Conservation (phyloP, 2,113 vertebrate genomes). For the Bucco capensis region DNA sequence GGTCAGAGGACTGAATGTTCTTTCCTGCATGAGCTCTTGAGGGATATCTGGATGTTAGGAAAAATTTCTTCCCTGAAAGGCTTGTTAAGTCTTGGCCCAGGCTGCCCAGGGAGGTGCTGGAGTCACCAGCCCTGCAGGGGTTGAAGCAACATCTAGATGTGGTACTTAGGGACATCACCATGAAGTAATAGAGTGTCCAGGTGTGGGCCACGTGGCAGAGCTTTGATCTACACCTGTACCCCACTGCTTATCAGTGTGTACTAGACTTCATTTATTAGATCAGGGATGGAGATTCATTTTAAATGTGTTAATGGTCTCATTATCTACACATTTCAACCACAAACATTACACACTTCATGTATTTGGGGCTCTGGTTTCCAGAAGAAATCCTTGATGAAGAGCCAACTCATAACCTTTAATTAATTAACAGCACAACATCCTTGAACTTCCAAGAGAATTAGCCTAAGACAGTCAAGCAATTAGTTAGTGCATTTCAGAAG, state of each 20-base stretch:
- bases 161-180: too few species aligned
- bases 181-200: background rate
- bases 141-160: too few species aligned
- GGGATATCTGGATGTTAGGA: too few species aligned
- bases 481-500: conserved; percentile 68
- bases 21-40: background rate
- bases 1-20: background rate
- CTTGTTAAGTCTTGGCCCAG: too few species aligned
- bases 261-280: background rate
- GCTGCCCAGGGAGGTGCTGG: too few species aligned
- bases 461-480: conserved; percentile 66
- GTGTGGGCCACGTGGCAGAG: background rate
- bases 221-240: background rate
- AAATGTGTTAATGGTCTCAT: background rate
- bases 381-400: conserved; percentile 67
- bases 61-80: too few species aligned
- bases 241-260: too few species aligned
- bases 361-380: conserved; percentile 16
- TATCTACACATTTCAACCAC: background rate
- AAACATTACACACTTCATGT: background rate
- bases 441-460: conserved; percentile 76
- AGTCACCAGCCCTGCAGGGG: too few species aligned
- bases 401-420: conserved; percentile 70
- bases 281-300: background rate
- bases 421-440: conserved; percentile 70